These are phyloP conservation scores for Melinaea marsaeus DNA, from an alignment of 2,888 invertebrate species.

Conservation along the genomic window DNA sequence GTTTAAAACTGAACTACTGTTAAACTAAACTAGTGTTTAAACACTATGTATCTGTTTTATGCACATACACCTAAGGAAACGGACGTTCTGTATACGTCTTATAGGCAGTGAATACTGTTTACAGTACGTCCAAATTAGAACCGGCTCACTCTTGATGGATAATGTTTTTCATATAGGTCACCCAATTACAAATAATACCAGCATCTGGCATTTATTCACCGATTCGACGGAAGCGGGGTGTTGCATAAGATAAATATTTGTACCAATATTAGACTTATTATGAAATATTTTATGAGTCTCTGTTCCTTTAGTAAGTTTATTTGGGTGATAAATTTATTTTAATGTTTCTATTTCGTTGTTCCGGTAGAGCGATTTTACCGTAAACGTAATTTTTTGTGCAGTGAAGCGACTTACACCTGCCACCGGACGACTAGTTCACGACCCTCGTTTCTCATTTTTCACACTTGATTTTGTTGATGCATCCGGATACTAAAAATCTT, in stretches of 20 bases:
- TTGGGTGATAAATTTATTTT: no score
- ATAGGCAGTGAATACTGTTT: slow-evolving; percentile 52
- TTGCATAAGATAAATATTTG: slow-evolving; percentile 30
- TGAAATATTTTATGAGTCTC: slow-evolving; percentile 11
- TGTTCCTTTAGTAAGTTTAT: neutral
- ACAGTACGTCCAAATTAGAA: slow-evolving; percentile 56
- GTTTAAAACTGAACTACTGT: no score
- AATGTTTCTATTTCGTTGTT: neutral
- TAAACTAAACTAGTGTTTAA: neutral
- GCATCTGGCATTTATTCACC: slow-evolving; percentile 37
- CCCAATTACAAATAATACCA: slow-evolving; percentile 37
- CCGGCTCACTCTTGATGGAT: slow-evolving; percentile 42
- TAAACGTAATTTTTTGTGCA: neutral
- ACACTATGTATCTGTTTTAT: neutral
- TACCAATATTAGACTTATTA: slow-evolving; percentile 20
- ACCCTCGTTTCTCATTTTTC: neutral
- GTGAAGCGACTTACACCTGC: neutral
- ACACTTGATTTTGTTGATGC: neutral
- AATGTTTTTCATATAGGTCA: slow-evolving; percentile 41
- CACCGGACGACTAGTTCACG: neutral
- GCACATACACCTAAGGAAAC: slow-evolving; percentile 36
- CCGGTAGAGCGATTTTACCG: neutral
- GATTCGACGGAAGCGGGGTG: slow-evolving; percentile 29
- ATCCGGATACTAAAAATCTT: neutral
- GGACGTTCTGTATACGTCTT: slow-evolving; percentile 44